These are phyloP conservation scores for Myxocyprinus asiaticus DNA, from an alignment of 2,113 vertebrate genomes.

Conservation along the genomic window DNA sequence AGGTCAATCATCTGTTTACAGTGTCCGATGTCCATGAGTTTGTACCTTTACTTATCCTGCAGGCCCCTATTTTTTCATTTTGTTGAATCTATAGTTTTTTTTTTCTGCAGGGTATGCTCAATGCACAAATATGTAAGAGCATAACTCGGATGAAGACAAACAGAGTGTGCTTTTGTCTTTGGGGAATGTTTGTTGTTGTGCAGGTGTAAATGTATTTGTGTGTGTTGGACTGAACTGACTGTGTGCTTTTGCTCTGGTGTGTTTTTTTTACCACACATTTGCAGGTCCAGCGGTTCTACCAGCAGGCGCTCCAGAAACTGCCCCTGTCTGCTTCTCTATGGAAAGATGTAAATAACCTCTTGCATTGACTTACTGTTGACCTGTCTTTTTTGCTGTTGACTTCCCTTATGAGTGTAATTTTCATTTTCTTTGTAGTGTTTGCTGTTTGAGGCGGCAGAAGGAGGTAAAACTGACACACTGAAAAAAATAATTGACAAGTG, in stretches of 20 bases:
- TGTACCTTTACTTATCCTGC: too few species aligned
- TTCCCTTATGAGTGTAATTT: too few species aligned
- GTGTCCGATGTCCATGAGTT: too few species aligned
- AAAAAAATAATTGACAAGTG: slow-evolving; percentile 90
- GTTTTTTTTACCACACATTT: slow-evolving; percentile 58
- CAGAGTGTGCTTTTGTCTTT: background rate
- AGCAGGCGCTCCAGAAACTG: slow-evolving; percentile 90
- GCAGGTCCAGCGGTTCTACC: slow-evolving; percentile 90
- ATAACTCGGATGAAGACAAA: background rate
- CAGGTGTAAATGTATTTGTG: too few species aligned
- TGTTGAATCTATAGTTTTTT: slow-evolving; percentile 18
- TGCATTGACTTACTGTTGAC: too few species aligned
- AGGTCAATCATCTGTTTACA: background rate
- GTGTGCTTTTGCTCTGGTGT: slow-evolving; percentile 22
- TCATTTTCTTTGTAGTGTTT: slow-evolving; percentile 81
- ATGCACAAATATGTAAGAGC: slow-evolving; percentile 9
- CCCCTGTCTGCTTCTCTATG: slow-evolving; percentile 93
- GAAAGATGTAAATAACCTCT: slow-evolving; percentile 90
- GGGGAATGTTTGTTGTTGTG: background rate
- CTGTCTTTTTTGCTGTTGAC: too few species aligned
- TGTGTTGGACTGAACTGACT: background rate
- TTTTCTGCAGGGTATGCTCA: slow-evolving; percentile 24
- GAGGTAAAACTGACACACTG: slow-evolving; percentile 91
- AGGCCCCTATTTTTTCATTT: background rate
- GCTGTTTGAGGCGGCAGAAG: slow-evolving; percentile 93